phyloP scores from a whole-genome alignment of 2,888 invertebrate species.

The Frankliniella fusca region DNA sequence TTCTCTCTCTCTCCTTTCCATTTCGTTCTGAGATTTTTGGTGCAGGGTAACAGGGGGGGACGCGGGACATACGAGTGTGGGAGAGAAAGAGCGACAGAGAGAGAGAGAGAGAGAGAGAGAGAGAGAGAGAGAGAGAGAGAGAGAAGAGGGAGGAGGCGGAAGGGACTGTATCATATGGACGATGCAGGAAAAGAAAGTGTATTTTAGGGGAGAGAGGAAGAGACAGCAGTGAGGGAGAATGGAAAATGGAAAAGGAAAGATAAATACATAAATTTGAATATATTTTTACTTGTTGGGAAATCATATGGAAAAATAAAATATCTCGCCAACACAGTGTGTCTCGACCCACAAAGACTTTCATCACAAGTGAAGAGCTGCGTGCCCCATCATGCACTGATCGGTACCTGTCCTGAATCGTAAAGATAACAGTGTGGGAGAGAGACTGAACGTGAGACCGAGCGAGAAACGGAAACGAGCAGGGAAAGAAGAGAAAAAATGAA shows the following conservation, averaged over 20 bases:
- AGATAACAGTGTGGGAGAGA: not conserved
- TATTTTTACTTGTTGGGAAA: no score
- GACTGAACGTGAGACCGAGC: not conserved
- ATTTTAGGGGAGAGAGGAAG: no score
- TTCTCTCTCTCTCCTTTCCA: no score
- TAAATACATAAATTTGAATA: no score
- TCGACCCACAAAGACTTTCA: not conserved
- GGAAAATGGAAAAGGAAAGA: no score
- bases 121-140: not conserved
- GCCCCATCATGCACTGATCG: not conserved
- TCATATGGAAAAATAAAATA: no score
- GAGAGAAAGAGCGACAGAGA: not conserved
- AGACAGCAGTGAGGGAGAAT: no score
- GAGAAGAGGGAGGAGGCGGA: not conserved
- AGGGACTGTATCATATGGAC: no score
- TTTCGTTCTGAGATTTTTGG: no score
- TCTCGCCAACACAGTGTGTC: not conserved
- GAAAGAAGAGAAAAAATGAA: not conserved
- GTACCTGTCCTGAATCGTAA: no score
- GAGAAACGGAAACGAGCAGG: not conserved
- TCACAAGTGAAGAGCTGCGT: not conserved
- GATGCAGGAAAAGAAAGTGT: no score
- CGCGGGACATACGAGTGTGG: not conserved
- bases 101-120: conserved; percentile 1
- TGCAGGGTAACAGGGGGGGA: not conserved